Conservation (phyloP, 2,113 vertebrate genomes). For the Sialia sialis region DNA sequence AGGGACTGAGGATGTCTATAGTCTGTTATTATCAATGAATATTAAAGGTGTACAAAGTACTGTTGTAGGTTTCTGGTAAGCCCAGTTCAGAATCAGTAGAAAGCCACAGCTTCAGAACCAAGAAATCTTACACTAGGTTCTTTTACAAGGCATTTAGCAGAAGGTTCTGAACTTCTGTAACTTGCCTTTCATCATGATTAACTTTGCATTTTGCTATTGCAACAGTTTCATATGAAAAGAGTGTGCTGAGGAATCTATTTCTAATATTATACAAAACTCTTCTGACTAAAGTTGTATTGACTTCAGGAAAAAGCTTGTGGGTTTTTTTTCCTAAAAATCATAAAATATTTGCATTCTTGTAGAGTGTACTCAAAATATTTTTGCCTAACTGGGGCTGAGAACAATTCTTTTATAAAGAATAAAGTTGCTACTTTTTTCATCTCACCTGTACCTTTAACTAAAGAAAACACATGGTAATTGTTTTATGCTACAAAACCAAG, state of each 20-base stretch:
- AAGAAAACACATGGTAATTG: background rate
- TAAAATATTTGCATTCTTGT: background rate
- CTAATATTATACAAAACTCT: background rate
- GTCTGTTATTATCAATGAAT: background rate
- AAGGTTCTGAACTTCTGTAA: background rate
- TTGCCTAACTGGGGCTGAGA: background rate
- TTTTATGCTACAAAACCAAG: background rate
- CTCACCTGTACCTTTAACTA: background rate
- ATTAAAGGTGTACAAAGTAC: background rate
- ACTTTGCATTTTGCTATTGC: constrained; percentile 35
- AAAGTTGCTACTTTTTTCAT: background rate
- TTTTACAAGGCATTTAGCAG: background rate
- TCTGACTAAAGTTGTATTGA: background rate
- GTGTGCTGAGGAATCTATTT: constrained; percentile 28
- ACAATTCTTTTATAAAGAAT: background rate
- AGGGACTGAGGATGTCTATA: background rate
- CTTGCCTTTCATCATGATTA: background rate
- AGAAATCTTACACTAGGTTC: background rate
- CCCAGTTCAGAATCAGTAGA: background rate
- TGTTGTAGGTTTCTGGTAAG: background rate
- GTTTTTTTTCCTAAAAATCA: background rate
- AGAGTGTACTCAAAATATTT: background rate
- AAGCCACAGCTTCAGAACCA: background rate
- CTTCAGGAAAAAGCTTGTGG: background rate
- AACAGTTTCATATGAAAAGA: constrained; percentile 1